A percentile compares a stretch with the other conserved stretches of the same genome.
These are phyloP conservation scores for Calliopsis andreniformis DNA, from an alignment of 1,140 invertebrate genomes.

Conservation along the genomic window DNA sequence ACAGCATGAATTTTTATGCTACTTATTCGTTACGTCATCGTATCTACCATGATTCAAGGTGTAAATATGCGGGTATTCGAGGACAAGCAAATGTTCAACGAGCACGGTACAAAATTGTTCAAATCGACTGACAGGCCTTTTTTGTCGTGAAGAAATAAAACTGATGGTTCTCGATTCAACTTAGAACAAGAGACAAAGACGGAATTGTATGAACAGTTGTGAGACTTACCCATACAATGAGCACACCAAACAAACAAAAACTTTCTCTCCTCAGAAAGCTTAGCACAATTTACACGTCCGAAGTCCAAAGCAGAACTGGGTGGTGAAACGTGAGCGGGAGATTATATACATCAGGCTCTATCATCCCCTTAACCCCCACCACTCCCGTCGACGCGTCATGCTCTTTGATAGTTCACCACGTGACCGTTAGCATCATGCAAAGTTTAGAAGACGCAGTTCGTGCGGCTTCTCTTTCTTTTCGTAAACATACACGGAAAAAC, in stretches of 20 bases:
- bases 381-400: too few species aligned
- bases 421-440: conserved; percentile 45
- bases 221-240: conserved; percentile 81
- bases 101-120: neutral
- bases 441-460: conserved; percentile 32
- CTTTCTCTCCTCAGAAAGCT: conserved; percentile 69
- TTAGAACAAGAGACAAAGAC: neutral
- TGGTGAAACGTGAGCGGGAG: conserved; percentile 44
- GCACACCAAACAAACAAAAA: conserved; percentile 81
- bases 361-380: neutral
- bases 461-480: conserved; percentile 9
- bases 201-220: neutral
- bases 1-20: neutral
- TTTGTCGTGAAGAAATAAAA: too few species aligned
- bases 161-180: too few species aligned
- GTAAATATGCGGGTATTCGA: neutral
- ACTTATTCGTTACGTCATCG: neutral
- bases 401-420: conserved; percentile 48
- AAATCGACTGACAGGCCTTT: neutral
- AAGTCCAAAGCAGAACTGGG: conserved; percentile 74
- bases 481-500: conserved; percentile 9
- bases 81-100: conserved; percentile 3
- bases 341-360: conserved; percentile 60
- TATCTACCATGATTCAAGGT: neutral
- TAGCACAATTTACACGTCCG: conserved; percentile 66